Base-by-base conservation (phyloP, 2,888 invertebrate species). In the Eurytoma adleriae region DNA sequence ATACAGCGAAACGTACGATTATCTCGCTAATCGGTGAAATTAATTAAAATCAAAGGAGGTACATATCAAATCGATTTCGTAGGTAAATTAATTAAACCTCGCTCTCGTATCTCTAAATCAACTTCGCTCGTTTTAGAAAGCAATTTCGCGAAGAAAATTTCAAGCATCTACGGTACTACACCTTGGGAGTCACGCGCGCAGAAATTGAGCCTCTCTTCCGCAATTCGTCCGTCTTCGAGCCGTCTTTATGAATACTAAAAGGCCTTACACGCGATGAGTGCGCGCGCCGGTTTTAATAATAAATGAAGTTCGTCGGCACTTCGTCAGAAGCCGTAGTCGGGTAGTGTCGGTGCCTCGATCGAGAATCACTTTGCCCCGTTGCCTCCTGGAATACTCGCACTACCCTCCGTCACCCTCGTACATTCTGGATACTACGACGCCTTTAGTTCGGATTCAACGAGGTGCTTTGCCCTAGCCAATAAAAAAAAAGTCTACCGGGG, bases 241-340 rank as follows among this genome's bases (percentile, higher is more conserved):
- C 87, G 88, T 89, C 89, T 89, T 89, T 89, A 88, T 87, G 88
- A 88, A 89, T 88, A 86, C 86, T 82, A 84, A 85, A 85, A 62
- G 48, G 75, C 80, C 59, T 72, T 50, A 27, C 54, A 83, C 76
- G 66, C 76, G 24, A 30, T 18, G 12, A 20, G 40, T 57, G 40
- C 4, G 30, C 54, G 20, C 30, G 56, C 52, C 27, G 5, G 61
- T 52, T 68, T 86, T 57, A 82, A 85, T 85, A 85, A 85, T 84
- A 82, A 83, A 85, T 81, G 75, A 16, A 27, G 16, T 74, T 73
- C 78, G 56, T 83, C 82, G 62, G 80, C 80, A 52, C 69, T 68
- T 83, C 82, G 66, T 85, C 84, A 83, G 70, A 82, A 40, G 76
- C 78, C 75, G 78, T 68, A 64, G 80, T 82, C 78, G 50, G 59